Base-by-base conservation (phyloP, 2,113 vertebrate genomes). In the Gambusia holbrooki region DNA sequence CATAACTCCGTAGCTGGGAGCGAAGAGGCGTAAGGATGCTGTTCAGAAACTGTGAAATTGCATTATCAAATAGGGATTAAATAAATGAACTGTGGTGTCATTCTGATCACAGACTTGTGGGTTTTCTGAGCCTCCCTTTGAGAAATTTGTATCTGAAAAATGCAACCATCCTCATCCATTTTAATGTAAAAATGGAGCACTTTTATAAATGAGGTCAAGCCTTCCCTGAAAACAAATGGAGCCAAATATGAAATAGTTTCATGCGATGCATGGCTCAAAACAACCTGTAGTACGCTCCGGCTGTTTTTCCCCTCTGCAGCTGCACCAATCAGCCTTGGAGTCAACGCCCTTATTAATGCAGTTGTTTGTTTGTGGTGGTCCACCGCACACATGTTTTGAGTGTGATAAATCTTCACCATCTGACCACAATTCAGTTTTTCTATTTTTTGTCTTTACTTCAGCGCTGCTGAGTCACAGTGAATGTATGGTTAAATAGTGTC, bases 401-500 rank as follows among this genome's bases (percentile, higher is more conserved):
- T 28, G 25, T 58, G 69, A 81, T 73, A 85, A 66, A 84, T 77
- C 81, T 73, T 76, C 63, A 58, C 76, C 77, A 79, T 77, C 82
- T 87, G 83, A 90, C 73, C 74, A 81, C 71, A 28, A 40, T 68
- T 69, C 28, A 80, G 29, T 33, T 58, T 29, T 82, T 78, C 30
- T 58, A 30, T 82, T 84, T 84, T 87, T 62, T 87, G 74, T 15
- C 48, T 28, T 79, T 54, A 65, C 80, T 76, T 82, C 78, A 76
- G 27, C 27, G 6, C 66, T 64, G n/a, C 71, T 82, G 73, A 87
- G 68, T 87, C 81, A 83, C 76, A 81, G 91, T 77, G 29, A 78
- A 91, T 79, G 72, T 32, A 60, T 28, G 94, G 96, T 96, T 96
- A 96, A 96, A n/a, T 10, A 93, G 93, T 95, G 94, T 94, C 94